phyloP scores from a whole-genome alignment of 2,888 invertebrate genomes.

The Anoncus sp. region DNA sequence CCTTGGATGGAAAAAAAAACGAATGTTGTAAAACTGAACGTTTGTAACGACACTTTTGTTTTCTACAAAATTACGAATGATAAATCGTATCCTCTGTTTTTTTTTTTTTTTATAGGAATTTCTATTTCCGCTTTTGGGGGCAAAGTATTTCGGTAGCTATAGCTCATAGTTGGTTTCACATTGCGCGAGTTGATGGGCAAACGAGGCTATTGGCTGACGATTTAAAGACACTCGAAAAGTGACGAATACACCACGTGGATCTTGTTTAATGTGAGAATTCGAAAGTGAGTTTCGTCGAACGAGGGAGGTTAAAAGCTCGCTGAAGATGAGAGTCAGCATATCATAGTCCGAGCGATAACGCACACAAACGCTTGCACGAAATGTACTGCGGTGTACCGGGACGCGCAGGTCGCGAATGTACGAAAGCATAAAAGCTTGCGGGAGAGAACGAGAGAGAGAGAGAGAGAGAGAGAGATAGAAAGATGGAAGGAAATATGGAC shows the following conservation, averaged over 20 bases:
- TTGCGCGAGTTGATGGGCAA: too few species aligned
- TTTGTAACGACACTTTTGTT: neutral
- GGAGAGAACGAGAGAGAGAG: conserved; percentile 1
- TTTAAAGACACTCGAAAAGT: neutral
- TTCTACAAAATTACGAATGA: neutral
- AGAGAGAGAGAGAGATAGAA: neutral
- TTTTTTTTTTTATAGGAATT: neutral
- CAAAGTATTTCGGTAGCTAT: neutral
- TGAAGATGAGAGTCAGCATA: neutral
- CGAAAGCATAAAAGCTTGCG: conserved; percentile 16
- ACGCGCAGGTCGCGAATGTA: conserved; percentile 41
- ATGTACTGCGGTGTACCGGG: conserved; percentile 60
- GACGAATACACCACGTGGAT: neutral
- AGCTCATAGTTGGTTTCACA: too few species aligned
- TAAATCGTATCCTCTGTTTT: neutral
- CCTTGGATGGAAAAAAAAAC: conserved; percentile 13
- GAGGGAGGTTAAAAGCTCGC: neutral
- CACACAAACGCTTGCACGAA: conserved; percentile 55
- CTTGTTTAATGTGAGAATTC: neutral
- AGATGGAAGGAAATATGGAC: conserved; percentile 29
- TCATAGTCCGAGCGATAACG: conserved; percentile 36
- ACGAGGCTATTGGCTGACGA: too few species aligned
- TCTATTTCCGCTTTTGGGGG: too few species aligned
- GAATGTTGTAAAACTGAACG: neutral
- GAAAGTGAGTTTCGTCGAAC: neutral